Percentiles rank a stretch among this genome's conserved stretches.
Conservation (phyloP, 2,888 invertebrate genomes). For the Chrysodeixis includens region DNA sequence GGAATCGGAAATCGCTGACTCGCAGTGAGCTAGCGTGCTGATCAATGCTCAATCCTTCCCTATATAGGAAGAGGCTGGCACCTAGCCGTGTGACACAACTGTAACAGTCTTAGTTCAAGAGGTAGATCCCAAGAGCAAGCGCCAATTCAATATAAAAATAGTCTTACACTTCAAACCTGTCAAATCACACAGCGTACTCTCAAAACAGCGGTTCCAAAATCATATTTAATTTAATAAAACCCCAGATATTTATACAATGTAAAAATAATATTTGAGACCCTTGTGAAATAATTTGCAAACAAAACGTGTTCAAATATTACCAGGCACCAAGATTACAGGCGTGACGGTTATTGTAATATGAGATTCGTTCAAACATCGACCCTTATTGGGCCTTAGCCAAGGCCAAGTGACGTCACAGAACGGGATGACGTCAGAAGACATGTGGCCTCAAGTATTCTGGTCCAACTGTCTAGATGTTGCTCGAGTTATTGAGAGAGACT, state of each 20-base stretch:
- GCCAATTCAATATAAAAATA: too few relatives aligned
- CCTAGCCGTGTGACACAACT: too few relatives aligned
- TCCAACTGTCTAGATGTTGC: conserved; percentile 23
- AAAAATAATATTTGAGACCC: not conserved
- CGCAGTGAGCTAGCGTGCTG: too few relatives aligned
- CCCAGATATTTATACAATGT: not conserved
- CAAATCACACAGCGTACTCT: not conserved
- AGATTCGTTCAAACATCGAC: conserved; percentile 36
- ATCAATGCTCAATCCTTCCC: too few relatives aligned
- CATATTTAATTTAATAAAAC: not conserved
- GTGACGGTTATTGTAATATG: conserved; percentile 44
- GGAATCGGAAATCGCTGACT: too few relatives aligned
- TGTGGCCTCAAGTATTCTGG: conserved; percentile 35
- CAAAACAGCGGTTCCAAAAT: not conserved
- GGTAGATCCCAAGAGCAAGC: too few relatives aligned
- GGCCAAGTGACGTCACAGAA: conserved; percentile 65
- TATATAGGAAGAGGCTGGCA: too few relatives aligned
- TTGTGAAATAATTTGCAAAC: conserved; percentile 5
- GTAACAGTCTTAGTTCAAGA: too few relatives aligned
- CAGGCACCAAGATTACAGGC: conserved; percentile 34
- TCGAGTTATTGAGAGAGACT: conserved; percentile 29
- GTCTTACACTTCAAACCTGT: too few relatives aligned
- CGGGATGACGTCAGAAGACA: conserved; percentile 57
- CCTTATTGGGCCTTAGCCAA: conserved; percentile 58
- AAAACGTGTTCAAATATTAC: conserved; percentile 11